These are phyloP conservation scores for Morelia viridis DNA, from an alignment of 2,797 vertebrate species.

Conservation along the genomic window DNA sequence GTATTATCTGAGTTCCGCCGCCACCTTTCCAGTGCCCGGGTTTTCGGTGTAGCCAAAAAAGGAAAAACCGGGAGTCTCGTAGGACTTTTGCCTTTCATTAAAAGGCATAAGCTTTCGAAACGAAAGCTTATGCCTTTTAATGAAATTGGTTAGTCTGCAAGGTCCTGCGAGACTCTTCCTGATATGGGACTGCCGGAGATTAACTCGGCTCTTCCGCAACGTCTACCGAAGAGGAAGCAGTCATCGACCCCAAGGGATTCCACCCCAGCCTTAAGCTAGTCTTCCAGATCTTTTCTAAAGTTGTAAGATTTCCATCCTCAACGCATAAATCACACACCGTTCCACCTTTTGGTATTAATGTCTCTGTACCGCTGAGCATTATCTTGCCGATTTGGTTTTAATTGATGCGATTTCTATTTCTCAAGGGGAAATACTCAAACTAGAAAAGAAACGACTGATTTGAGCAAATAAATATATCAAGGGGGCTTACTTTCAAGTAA, in stretches of 20 bases:
- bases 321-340: not conserved
- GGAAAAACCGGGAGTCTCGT: not conserved
- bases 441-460: not conserved
- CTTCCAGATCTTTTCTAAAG: not conserved
- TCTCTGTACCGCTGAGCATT: not conserved
- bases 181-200: not conserved
- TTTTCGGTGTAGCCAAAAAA: not conserved
- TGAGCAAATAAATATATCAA: not conserved
- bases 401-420: not conserved
- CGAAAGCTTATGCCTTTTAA: not conserved
- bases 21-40: not conserved
- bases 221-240: not conserved
- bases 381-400: not conserved
- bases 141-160: not conserved
- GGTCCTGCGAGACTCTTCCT: not conserved
- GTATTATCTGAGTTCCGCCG: not conserved
- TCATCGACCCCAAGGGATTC: not conserved
- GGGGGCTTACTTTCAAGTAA: not conserved
- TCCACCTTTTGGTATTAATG: not conserved
- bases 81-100: not conserved
- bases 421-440: too few species aligned
- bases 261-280: not conserved
- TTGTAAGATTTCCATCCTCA: not conserved
- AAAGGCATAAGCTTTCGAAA: not conserved
- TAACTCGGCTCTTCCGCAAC: not conserved